Percentiles rank a stretch among this genome's conserved stretches.
Evolutionary conservation across 2,888 invertebrate genomes (phyloP).

Genomic region (Schizotus pectinicornis): DNA sequence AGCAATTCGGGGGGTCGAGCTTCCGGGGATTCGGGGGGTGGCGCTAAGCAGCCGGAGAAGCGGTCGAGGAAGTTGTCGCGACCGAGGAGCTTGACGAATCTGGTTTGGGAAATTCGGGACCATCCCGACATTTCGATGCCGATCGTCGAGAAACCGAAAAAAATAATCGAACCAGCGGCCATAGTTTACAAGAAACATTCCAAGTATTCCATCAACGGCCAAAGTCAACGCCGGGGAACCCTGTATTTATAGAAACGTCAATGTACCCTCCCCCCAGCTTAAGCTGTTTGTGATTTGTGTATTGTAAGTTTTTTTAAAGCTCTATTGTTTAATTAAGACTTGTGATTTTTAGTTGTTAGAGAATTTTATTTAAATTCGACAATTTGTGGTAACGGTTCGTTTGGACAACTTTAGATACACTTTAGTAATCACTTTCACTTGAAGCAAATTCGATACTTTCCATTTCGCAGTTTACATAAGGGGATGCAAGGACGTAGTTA

Average conservation of each 20-base stretch:
- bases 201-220: constrained; percentile 56
- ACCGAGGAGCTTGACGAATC: constrained; percentile 84
- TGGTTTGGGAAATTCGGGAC: constrained; percentile 76
- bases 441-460: too few species aligned
- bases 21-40: constrained; percentile 79
- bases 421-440: too few species aligned
- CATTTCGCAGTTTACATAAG: too few species aligned
- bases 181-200: constrained; percentile 61
- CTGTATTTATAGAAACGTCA: constrained; percentile 57
- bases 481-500: too few species aligned
- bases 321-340: constrained; percentile 35
- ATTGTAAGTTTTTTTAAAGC: constrained; percentile 35
- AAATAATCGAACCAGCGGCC: constrained; percentile 55
- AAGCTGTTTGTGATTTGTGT: constrained; percentile 48
- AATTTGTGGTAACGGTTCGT: constrained; percentile 33
- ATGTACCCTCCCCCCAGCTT: constrained; percentile 33
- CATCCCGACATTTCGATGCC: constrained; percentile 55
- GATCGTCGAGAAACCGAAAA: constrained; percentile 50
- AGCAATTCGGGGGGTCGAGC: constrained; percentile 88
- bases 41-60: constrained; percentile 79
- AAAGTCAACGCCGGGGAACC: constrained; percentile 42
- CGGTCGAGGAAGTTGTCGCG: constrained; percentile 82
- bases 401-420: too few species aligned
- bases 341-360: constrained; percentile 44
- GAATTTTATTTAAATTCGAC: constrained; percentile 29